Evolutionary conservation across 2,113 vertebrate species (phyloP).

Genomic region (Atrichornis clamosus): DNA sequence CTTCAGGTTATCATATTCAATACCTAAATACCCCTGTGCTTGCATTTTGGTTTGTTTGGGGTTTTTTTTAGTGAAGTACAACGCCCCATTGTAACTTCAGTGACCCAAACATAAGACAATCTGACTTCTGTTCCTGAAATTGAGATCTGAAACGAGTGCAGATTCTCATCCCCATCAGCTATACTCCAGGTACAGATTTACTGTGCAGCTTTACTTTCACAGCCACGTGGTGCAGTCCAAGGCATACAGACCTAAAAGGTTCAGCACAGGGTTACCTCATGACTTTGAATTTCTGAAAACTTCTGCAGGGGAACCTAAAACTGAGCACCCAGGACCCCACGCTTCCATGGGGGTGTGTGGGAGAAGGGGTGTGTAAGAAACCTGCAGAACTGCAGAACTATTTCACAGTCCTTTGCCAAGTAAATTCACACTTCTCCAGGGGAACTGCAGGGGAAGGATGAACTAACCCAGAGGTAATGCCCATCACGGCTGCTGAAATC

Average conservation of each 20-base stretch:
- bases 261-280: not conserved
- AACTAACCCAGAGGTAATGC: not conserved
- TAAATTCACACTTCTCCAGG: not conserved
- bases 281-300: not conserved
- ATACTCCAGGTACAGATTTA: not conserved
- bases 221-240: not conserved
- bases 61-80: not conserved
- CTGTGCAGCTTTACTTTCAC: not conserved
- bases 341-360: not conserved
- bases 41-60: not conserved
- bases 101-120: not conserved
- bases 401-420: not conserved
- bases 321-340: accelerated
- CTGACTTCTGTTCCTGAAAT: not conserved
- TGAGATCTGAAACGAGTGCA: not conserved
- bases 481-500: not conserved
- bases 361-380: not conserved
- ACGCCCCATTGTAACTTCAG: not conserved
- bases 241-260: not conserved
- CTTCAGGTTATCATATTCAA: not conserved
- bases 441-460: not conserved
- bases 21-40: not conserved
- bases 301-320: not conserved
- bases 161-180: not conserved
- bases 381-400: not conserved